Percentiles rank a stretch among this genome's conserved stretches.
Conservation (phyloP, 2,113 vertebrate species). For the Dermatemys mawii region DNA sequence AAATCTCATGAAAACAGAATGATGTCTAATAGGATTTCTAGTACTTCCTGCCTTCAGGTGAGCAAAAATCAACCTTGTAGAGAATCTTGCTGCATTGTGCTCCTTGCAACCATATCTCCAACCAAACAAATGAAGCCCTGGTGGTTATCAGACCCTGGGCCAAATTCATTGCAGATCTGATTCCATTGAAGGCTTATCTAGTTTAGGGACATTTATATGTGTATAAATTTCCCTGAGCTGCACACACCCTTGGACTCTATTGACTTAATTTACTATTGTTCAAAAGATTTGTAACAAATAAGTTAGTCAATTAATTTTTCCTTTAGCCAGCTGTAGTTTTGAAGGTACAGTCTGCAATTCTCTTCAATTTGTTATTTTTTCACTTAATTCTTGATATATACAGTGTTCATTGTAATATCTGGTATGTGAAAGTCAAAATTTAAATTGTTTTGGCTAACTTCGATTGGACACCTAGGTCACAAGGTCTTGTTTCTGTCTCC, state of each 20-base stretch:
- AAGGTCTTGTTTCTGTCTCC: background rate
- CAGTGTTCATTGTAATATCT: conserved; percentile 38
- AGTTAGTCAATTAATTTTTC: conserved; percentile 24
- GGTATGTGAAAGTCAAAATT: conserved; percentile 39
- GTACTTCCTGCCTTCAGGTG: background rate
- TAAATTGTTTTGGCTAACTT: background rate
- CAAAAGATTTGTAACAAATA: conserved; percentile 48
- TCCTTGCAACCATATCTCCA: background rate
- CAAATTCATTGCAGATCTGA: background rate
- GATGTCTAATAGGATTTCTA: background rate
- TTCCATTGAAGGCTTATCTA: background rate
- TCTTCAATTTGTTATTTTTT: conserved; percentile 49
- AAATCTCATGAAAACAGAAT: background rate
- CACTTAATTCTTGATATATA: conserved; percentile 40
- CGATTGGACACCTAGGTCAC: background rate
- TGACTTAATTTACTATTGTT: conserved; percentile 49
- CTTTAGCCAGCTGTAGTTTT: background rate
- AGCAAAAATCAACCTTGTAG: background rate
- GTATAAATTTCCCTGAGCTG: background rate
- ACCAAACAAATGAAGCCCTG: background rate
- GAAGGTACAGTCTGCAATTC: conserved; percentile 16
- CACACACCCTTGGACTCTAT: conserved; percentile 16
- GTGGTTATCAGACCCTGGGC: background rate
- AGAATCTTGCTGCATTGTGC: background rate
- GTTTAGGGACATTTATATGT: background rate